Conservation (phyloP, 2,797 vertebrate genomes). For the Gymnopithys bicolor region DNA sequence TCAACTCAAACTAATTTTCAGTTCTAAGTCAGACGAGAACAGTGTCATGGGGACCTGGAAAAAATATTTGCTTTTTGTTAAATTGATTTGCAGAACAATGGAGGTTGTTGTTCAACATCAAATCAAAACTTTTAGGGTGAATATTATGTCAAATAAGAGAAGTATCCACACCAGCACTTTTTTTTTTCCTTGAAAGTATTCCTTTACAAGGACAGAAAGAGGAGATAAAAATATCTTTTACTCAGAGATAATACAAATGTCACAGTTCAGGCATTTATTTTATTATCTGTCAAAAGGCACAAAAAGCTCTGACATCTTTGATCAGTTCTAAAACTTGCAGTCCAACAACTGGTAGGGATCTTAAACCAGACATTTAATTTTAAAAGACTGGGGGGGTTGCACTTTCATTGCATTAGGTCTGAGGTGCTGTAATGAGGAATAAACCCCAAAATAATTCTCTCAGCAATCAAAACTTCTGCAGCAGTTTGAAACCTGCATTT, state of each 20-base stretch:
- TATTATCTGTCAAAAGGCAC: background rate
- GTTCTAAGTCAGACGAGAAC: background rate
- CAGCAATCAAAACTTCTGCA: conserved; percentile 34
- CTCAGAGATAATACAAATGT: background rate
- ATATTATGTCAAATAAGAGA: background rate
- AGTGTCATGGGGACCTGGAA: background rate
- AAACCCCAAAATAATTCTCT: background rate
- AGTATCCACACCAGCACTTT: background rate
- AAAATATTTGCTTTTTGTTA: background rate
- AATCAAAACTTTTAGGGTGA: background rate
- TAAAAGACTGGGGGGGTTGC: background rate
- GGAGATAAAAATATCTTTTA: background rate
- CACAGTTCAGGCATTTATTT: conserved; percentile 1
- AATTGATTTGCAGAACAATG: background rate
- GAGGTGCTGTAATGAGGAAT: background rate
- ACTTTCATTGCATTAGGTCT: conserved; percentile 11
- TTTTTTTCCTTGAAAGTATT: background rate
- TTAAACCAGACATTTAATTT: conserved; percentile 23
- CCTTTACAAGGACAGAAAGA: background rate
- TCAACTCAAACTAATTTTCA: background rate
- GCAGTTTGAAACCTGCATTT: conserved; percentile 44
- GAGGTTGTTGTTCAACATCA: background rate
- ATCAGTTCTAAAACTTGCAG: conserved; percentile 5
- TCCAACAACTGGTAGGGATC: conserved; percentile 6
- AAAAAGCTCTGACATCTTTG: background rate